Percentiles rank a stretch among this genome's conserved stretches.
Evolutionary conservation across 2,113 vertebrate species (phyloP).

Genomic region (Stercorarius parasiticus): DNA sequence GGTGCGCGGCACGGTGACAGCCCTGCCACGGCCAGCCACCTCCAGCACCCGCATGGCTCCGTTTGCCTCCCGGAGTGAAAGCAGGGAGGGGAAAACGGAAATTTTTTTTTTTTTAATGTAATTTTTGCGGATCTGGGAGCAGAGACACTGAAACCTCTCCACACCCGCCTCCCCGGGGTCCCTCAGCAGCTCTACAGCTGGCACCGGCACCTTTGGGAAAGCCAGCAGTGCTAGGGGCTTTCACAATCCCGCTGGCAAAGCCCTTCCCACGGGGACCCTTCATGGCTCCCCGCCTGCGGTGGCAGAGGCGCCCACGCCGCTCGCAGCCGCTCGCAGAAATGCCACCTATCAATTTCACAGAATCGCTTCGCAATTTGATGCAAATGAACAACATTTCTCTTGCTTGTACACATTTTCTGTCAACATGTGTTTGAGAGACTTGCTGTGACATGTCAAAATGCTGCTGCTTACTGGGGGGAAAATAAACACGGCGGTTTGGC

Average conservation of each 20-base stretch:
- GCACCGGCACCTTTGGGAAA: rapidly evolving
- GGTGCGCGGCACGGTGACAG: rapidly evolving
- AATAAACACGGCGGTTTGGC: not conserved
- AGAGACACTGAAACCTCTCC: not conserved
- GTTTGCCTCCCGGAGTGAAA: rapidly evolving
- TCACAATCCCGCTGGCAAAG: not conserved
- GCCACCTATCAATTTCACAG: not conserved
- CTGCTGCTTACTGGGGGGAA: not conserved
- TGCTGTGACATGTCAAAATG: not conserved
- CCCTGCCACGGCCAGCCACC: not conserved
- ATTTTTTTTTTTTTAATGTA: not conserved
- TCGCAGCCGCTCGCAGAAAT: not conserved
- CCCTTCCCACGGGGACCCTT: not conserved
- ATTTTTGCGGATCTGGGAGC: not conserved
- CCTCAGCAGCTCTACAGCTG: not conserved
- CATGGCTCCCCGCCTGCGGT: rapidly evolving
- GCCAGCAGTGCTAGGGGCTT: rapidly evolving
- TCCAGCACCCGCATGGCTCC: rapidly evolving
- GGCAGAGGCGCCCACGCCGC: not conserved
- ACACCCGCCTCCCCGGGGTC: not conserved
- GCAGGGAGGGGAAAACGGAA: not conserved
- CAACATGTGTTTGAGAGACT: not conserved
- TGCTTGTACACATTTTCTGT: not conserved
- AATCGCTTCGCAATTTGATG: not conserved
- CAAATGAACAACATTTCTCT: not conserved